Evolutionary conservation across 2,888 invertebrate genomes (phyloP).

Genomic region (Acrocera orbiculus): DNA sequence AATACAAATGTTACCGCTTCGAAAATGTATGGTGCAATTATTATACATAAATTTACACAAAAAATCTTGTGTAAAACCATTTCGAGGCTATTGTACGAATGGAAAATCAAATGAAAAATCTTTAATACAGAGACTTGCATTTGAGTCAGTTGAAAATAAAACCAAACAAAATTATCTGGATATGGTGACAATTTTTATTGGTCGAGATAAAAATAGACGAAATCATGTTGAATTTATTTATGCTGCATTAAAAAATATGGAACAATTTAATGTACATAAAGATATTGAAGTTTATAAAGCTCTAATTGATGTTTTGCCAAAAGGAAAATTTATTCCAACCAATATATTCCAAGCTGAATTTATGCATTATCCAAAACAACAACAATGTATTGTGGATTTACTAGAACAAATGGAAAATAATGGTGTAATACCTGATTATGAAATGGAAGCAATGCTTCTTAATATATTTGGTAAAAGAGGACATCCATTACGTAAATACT

Average conservation of each 20-base stretch:
- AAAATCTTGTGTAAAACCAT: too few species aligned
- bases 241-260: conserved; percentile 72
- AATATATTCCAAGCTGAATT: conserved; percentile 78
- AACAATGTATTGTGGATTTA: conserved; percentile 79
- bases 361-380: conserved; percentile 89
- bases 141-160: conserved; percentile 2
- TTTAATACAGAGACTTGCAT: conserved; percentile 2
- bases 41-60: too few species aligned
- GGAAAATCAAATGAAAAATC: too few species aligned
- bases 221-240: conserved; percentile 93
- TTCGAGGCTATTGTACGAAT: too few species aligned
- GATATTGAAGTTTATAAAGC: conserved; percentile 76
- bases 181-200: conserved; percentile 56
- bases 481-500: conserved; percentile 51
- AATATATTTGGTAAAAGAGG: conserved; percentile 71
- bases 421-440: conserved; percentile 81
- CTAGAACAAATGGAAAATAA: conserved; percentile 90
- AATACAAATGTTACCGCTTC: too few species aligned
- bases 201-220: conserved; percentile 47
- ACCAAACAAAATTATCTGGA: conserved; percentile 47
- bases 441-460: conserved; percentile 64
- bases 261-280: conserved; percentile 72
- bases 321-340: conserved; percentile 68
- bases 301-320: conserved; percentile 69
- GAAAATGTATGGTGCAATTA: too few species aligned